phyloP scores from a whole-genome alignment of 1,140 invertebrate species.

The Formica selysi region DNA sequence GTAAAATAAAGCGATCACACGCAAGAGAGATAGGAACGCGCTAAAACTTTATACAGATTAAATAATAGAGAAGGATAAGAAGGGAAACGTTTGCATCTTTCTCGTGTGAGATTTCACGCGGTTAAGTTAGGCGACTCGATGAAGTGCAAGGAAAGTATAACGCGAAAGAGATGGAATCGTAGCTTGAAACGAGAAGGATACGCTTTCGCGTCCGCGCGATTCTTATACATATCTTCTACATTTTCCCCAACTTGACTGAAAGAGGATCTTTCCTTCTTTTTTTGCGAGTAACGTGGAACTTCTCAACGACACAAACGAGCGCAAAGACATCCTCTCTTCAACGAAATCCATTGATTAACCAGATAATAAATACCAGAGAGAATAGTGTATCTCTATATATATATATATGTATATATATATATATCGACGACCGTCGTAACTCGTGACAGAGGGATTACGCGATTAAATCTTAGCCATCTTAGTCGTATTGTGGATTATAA shows the following conservation, averaged over 20 bases:
- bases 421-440: constrained; percentile 41
- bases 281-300: not conserved
- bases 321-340: constrained; percentile 12
- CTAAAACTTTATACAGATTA: not conserved
- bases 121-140: constrained; percentile 45
- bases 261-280: not conserved
- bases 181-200: constrained; percentile 10
- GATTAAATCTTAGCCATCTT: constrained; percentile 59
- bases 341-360: constrained; percentile 48
- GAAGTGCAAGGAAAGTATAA: not conserved
- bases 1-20: constrained; percentile 16
- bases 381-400: not conserved
- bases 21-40: not conserved
- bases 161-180: not conserved
- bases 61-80: not conserved
- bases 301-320: constrained; percentile 4
- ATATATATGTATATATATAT: no score
- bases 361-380: constrained; percentile 38
- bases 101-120: not conserved
- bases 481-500: constrained; percentile 68
- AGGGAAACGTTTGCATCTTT: constrained; percentile 7
- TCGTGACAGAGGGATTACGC: constrained; percentile 63
- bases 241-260: not conserved
- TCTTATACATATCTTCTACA: not conserved
- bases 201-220: not conserved